These are phyloP conservation scores for Mesorhabditis sp. DNA, from an alignment of 2,888 invertebrate genomes.

Conservation along the genomic window DNA sequence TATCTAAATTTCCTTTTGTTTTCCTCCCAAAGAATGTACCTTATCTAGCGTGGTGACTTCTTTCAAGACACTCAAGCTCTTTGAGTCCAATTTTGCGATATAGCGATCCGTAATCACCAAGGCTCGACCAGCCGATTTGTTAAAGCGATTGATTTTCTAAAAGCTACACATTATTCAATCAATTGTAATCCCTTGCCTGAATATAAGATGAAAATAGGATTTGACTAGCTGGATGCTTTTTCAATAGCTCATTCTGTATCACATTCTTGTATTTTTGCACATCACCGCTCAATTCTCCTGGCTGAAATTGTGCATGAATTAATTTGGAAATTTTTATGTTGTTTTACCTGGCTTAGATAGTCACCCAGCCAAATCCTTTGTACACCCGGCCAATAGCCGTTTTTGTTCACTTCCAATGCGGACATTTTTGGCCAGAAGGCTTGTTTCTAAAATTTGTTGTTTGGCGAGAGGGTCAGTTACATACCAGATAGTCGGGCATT, in stretches of 20 bases:
- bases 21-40: conserved; percentile 18
- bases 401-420: conserved; percentile 73
- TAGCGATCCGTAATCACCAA: conserved; percentile 61
- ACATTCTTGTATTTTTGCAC: conserved; percentile 19
- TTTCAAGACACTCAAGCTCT: conserved; percentile 61
- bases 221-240: conserved; percentile 34
- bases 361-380: conserved; percentile 79
- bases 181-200: conserved; percentile 12
- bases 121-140: conserved; percentile 60
- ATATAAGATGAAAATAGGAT: conserved; percentile 44
- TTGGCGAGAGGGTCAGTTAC: too few relatives aligned
- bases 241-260: conserved; percentile 24
- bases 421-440: conserved; percentile 75
- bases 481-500: too few relatives aligned
- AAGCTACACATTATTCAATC: conserved; percentile 6
- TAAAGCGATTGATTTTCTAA: conserved; percentile 60
- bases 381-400: conserved; percentile 73
- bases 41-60: conserved; percentile 52
- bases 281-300: conserved; percentile 27
- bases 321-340: not conserved
- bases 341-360: conserved; percentile 68
- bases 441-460: conserved; percentile 12
- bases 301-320: conserved; percentile 6
- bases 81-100: conserved; percentile 62
- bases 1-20: not conserved